A percentile compares a stretch with the other conserved stretches of the same genome.
Conservation (phyloP, 2,113 vertebrate genomes). For the Tyto alba region DNA sequence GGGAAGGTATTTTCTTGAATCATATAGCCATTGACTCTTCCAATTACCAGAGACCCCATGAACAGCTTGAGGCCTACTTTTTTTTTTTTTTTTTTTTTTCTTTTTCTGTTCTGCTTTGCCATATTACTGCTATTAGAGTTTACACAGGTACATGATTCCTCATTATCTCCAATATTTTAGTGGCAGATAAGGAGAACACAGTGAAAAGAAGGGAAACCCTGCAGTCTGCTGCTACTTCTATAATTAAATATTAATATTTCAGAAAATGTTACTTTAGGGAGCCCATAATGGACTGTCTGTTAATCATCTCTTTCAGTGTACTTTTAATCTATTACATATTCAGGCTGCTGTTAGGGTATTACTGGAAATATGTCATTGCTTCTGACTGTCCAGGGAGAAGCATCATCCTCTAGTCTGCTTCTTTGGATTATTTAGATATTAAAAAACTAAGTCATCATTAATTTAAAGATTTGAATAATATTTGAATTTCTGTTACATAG, state of each 20-base stretch:
- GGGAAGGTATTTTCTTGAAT: conserved; percentile 78
- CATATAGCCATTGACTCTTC: conserved; percentile 76
- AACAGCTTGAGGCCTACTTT: conserved; percentile 44
- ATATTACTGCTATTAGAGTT: conserved; percentile 61
- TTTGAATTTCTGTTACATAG: not conserved
- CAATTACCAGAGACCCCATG: conserved; percentile 70
- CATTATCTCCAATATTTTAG: conserved; percentile 72
- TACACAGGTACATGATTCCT: conserved; percentile 71
- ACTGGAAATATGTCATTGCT: conserved; percentile 37
- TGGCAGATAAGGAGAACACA: conserved; percentile 46
- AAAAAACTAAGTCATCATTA: not conserved
- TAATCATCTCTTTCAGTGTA: conserved; percentile 49
- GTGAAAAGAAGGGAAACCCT: conserved; percentile 49
- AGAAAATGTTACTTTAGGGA: conserved; percentile 57
- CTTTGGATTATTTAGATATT: conserved; percentile 22
- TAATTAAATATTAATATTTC: conserved; percentile 74
- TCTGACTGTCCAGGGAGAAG: conserved; percentile 28
- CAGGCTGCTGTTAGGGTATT: conserved; percentile 3
- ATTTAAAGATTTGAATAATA: not conserved
- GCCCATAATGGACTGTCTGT: conserved; percentile 1
- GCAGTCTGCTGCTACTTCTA: conserved; percentile 11
- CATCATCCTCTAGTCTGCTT: not conserved
- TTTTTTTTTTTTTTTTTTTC: conserved; percentile 40
- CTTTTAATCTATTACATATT: conserved; percentile 28
- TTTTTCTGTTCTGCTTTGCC: conserved; percentile 10